Base-by-base conservation (phyloP, 2,888 invertebrate genomes). In the Cremastinae sp. region DNA sequence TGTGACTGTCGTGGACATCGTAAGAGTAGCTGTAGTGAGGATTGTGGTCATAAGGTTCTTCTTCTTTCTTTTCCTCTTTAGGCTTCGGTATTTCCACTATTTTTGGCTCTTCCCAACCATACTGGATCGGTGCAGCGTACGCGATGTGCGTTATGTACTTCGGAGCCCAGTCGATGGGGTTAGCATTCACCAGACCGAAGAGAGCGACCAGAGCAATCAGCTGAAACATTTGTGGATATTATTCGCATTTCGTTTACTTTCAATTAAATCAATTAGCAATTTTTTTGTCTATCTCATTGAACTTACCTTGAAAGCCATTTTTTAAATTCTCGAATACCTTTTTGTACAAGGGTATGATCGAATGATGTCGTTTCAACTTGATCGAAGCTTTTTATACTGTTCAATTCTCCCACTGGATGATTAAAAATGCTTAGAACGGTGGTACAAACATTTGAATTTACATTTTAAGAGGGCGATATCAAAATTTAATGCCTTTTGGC, bases 121-220 rank as follows among this genome's bases (percentile, higher is more conserved):
- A 20, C 0, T 18, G 58, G n/a, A 20, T 18, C 1, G 58, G 41
- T 3, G 39, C 39, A 1, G 69, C n/a, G 45, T 64, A 64, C n/a
- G 51, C n/a, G 7, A 70, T 70, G 80, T 78, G 66, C 81, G 66
- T 9, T 20, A 43, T 37, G 53, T 75, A 53, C 1, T 47, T 70
- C 12, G 78, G 79, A 8, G 71, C 59, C n/a, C 78, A 49, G 28
- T 58, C 59, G 87, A 84, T 85, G 78, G 92, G 81, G 0, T 92
- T 92, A 84, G 91, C 92, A 62, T 75, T 91, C 41, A 91, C 89
- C 61, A 90, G 90, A 78, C 80, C 90, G 85, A 81, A 89, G 20
- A 90, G 78, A 71, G 85, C 83, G 79, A 83, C 83, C 39, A 90
- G 75, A 55, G 86, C 82, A 70, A 90, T 68, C 49, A 90, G 83